Percentiles rank a stretch among this genome's conserved stretches.
phyloP scores from a whole-genome alignment of 2,888 invertebrate genomes.

The Hirtodrosophila histrioides region DNA sequence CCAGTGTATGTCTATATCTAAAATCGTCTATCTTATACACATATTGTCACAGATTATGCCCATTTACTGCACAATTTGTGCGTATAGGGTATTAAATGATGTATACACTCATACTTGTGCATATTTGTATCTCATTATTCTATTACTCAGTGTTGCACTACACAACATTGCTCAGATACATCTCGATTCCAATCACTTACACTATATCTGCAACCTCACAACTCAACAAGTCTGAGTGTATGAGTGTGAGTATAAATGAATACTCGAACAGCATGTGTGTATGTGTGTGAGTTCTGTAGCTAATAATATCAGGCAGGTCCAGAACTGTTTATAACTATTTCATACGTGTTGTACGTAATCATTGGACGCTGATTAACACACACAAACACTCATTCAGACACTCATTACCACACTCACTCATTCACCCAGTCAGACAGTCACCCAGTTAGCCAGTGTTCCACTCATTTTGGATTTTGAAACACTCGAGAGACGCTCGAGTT shows the following conservation, averaged over 20 bases:
- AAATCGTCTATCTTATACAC: too few species aligned
- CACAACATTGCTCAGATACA: too few species aligned
- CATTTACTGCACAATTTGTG: too few species aligned
- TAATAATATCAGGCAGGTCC: slow-evolving; percentile 25
- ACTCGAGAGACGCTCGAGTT: slow-evolving; percentile 14
- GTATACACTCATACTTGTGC: too few species aligned
- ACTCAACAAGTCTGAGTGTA: neutral
- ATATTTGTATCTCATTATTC: too few species aligned
- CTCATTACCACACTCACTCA: neutral
- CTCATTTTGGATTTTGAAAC: slow-evolving; percentile 1
- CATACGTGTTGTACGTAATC: slow-evolving; percentile 34
- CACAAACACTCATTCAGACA: neutral
- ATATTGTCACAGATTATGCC: too few species aligned
- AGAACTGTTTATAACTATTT: slow-evolving; percentile 56
- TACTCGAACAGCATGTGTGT: neutral
- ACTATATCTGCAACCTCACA: neutral
- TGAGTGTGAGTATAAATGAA: neutral
- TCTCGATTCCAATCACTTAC: too few species aligned
- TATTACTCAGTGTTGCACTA: too few species aligned
- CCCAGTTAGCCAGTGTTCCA: slow-evolving; percentile 1
- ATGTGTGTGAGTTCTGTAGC: slow-evolving; percentile 7
- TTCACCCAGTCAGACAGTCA: neutral
- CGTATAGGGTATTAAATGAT: too few species aligned
- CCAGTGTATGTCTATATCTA: too few species aligned
- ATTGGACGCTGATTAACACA: slow-evolving; percentile 46